Base-by-base conservation (phyloP, 2,113 vertebrate genomes). In the Setophaga petechia region DNA sequence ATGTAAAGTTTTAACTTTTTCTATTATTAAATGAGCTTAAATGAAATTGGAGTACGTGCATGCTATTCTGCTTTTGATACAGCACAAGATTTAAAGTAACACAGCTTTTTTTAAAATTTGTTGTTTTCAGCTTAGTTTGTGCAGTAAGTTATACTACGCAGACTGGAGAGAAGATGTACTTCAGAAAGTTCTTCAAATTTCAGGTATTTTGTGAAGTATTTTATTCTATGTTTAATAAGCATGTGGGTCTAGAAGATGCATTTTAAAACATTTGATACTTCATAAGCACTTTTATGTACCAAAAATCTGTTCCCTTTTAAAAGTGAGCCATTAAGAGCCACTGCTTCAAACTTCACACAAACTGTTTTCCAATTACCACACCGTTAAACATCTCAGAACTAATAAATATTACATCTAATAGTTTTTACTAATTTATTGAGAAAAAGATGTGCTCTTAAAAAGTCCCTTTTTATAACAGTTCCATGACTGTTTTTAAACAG, bases 121-220 rank as follows among this genome's bases (percentile, higher is more conserved):
- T 96, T 73, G 97, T 97, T 98, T 98, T 90, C 98, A 99, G 99
- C 94, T 98, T 99, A 95, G 99, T 99, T 75, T 99, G 99, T 97
- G 99, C 99, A 7, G 99, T 99, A 95, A 99, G 99, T 96, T 99
- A 99, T 75, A 99, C 99, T 89, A 99, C 98, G 1, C 99, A 99
- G 93, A 97, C 97, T 14, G 99, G 99, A 96, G 99, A 99, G 97
- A 99, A 99, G 97, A 99, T 99, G 97, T 99, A 99, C 97, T 99
- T 99, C 97, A 98, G 99, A 85, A 99, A 99, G 96, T 99, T 99
- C 98, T 99, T 99, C 98, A 99, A 99, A 98, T 99, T 99, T 97
- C 99, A 99, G 99, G 99, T 99, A 98, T 83, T 90, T 24, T 20
- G 10, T 63, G 15, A 96, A 77, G 23, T 62, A 67, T 20, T 61